Evolutionary conservation across 2,113 vertebrate genomes (phyloP).

Genomic region (Protobothrops flavoviridis): DNA sequence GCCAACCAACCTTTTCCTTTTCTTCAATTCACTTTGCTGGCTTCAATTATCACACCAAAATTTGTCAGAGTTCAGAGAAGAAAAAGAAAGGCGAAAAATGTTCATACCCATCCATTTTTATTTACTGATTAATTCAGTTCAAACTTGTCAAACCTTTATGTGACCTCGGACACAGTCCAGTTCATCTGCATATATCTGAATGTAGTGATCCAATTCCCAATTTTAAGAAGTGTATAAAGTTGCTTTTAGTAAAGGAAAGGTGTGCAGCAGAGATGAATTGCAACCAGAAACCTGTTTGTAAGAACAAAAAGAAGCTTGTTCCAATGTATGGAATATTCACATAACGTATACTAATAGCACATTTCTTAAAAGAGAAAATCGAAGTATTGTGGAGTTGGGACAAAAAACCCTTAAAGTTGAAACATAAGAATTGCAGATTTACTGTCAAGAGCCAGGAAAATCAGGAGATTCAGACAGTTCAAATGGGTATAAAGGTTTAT

Average conservation of each 20-base stretch:
- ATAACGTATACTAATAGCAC: not conserved
- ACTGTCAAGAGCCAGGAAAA: not conserved
- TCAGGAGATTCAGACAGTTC: not conserved
- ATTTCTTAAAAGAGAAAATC: not conserved
- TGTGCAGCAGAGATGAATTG: not conserved
- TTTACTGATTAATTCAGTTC: not conserved
- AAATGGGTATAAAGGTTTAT: not conserved
- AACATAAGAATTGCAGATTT: not conserved
- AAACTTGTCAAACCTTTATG: not conserved
- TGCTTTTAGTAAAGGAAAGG: not conserved
- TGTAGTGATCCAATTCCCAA: not conserved
- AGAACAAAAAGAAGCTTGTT: not conserved
- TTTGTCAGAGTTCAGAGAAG: not conserved
- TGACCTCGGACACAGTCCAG: not conserved
- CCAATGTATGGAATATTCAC: not conserved
- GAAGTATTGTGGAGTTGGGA: not conserved
- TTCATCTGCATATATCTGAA: not conserved
- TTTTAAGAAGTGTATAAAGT: not conserved
- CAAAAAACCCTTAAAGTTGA: not conserved
- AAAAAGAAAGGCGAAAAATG: not conserved
- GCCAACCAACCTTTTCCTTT: not conserved
- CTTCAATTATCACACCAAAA: not conserved
- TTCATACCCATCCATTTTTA: not conserved
- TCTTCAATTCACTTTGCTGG: not conserved
- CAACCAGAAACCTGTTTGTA: not conserved